Evolutionary conservation across 1,140 invertebrate genomes (phyloP), one percentile per base, ranked within the genome.

Genomic region (Solen grandis): DNA sequence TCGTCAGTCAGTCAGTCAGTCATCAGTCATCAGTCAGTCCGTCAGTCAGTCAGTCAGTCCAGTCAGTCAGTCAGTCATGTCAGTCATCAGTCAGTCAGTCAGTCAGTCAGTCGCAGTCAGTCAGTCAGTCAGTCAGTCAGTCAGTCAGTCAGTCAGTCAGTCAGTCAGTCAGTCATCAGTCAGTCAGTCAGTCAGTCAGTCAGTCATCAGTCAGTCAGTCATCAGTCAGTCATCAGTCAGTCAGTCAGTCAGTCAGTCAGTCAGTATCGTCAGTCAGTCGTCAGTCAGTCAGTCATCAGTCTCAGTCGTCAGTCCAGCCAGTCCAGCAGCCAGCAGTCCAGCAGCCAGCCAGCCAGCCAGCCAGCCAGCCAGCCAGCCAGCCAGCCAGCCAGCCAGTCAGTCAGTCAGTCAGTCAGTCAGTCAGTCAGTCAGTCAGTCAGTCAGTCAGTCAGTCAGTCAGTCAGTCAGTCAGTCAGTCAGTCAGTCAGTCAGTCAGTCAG

Each of bases 401-500:
- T n/a, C n/a, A n/a, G n/a, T n/a, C n/a, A n/a, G n/a, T n/a, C 83
- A 80, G 83, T 83, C 83, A 70, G 60, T 84, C 83, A 57, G 75
- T 85, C 81, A 50, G 82, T 80, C 83, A 73, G 77, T 75, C 55
- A 79, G 66, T 75, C 65, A 77, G 65, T 69, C 80, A 63, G 41
- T 59, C 66, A 72, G 83, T 83, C 83, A 84, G 83, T 83, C 83
- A 80, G 83, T 83, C 83, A 84, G 73, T 84, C 83, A 54, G 81
- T 84, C 81, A 70, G 82, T 80, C 83, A 80, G 81, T 80, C 70
- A 83, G 72, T 80, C 79, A 83, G 79, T 83, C 82, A 76, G 69
- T 83, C 82, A 83, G 68, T 83, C 82, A 84, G 81, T 84, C 77
- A 82, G 82, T 85, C 83, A 76, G 74, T 84, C 83, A 84, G n/a